These are phyloP conservation scores for cat (Felis catus) DNA, from an alignment of 2,113 vertebrate species.

Conservation along the genomic window DNA sequence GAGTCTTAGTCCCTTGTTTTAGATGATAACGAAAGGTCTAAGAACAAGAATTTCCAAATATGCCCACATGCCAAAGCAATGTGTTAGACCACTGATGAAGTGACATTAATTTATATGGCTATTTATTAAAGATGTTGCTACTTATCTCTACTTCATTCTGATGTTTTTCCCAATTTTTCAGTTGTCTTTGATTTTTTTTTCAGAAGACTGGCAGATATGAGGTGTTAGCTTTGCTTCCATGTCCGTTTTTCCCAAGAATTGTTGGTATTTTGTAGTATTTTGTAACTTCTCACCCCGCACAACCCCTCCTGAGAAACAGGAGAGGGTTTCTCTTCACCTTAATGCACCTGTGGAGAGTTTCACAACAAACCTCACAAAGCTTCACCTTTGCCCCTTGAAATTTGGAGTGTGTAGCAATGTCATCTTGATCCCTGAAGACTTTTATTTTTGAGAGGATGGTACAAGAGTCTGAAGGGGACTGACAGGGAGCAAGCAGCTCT, in stretches of 20 bases:
- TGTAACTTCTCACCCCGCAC: not conserved
- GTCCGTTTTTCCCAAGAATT: not conserved
- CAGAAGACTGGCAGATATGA: not conserved
- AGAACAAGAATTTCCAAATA: not conserved
- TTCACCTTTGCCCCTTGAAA: not conserved
- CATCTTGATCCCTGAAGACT: not conserved
- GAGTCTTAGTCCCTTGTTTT: not conserved
- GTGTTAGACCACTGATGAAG: not conserved
- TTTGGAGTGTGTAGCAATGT: not conserved
- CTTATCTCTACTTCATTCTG: not conserved
- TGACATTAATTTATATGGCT: not conserved
- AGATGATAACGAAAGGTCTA: not conserved
- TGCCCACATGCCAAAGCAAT: not conserved
- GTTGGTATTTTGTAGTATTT: not conserved
- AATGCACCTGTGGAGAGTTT: not conserved
- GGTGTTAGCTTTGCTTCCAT: not conserved
- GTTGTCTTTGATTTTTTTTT: not conserved
- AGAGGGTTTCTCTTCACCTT: not conserved
- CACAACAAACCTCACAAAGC: not conserved
- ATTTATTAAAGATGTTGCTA: not conserved
- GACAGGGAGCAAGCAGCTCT: not conserved
- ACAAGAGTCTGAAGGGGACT: not conserved
- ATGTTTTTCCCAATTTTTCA: not conserved
- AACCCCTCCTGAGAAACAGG: not conserved
- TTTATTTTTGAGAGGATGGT: not conserved